These are phyloP conservation scores for Bombus ignitus DNA, from an alignment of 1,140 invertebrate genomes.

Conservation along the genomic window DNA sequence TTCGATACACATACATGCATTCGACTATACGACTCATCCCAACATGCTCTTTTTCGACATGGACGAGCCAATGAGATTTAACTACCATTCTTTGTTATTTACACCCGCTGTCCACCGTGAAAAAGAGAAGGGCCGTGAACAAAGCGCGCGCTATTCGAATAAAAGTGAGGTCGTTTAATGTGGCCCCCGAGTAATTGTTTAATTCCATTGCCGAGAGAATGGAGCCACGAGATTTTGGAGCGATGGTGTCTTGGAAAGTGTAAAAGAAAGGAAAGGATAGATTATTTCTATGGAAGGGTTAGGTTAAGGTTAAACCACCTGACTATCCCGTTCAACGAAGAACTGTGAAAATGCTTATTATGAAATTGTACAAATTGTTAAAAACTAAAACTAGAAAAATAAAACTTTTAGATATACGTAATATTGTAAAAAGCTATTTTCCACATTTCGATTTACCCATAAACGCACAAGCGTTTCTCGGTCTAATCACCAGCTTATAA, in stretches of 20 bases:
- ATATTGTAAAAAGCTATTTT: too few species aligned
- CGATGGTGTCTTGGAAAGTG: too few species aligned
- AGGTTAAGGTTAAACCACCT: too few species aligned
- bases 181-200: constrained; percentile 28
- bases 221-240: background rate
- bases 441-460: too few species aligned
- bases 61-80: constrained; percentile 52
- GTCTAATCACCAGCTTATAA: background rate
- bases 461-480: too few species aligned
- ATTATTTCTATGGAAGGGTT: too few species aligned
- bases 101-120: constrained; percentile 24
- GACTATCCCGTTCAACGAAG: too few species aligned
- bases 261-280: background rate
- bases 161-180: constrained; percentile 21
- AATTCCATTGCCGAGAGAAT: background rate
- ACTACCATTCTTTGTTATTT: constrained; percentile 38
- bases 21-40: background rate
- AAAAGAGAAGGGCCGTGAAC: constrained; percentile 23
- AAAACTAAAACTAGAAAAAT: too few species aligned
- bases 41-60: background rate
- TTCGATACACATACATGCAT: constrained; percentile 32
- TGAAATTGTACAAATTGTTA: too few species aligned
- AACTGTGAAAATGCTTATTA: too few species aligned
- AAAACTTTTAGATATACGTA: too few species aligned
- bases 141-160: constrained; percentile 5